Base-by-base conservation (phyloP, 2,888 invertebrate genomes). In the Idaea aversata region DNA sequence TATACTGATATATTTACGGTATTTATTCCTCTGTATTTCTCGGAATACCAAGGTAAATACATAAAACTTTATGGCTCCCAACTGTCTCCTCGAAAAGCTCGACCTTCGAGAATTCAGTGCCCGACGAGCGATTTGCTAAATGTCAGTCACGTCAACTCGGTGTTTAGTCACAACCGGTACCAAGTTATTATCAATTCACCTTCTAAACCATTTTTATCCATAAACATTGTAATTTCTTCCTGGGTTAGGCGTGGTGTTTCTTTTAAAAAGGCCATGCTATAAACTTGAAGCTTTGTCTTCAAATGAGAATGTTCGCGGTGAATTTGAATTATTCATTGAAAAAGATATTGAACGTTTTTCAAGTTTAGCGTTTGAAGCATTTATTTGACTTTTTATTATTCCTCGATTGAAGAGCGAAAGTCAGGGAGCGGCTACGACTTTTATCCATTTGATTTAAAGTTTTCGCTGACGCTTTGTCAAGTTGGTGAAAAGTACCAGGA, bases 131-230 rank as follows among this genome's bases (percentile, higher is more conserved):
- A 78, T 74, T 79, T 79, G 78, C 77, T 80, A 82, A 84, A 84
- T 81, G 81, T 83, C 82, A 85, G 87, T 84, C 89, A 88, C 88
- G 90, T 82, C 81, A 88, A 82, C 76, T 78, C 75, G 78, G 86
- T 79, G 85, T 79, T 79, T 75, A 73, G 72, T 77, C 75, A 83
- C 87, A 86, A 86, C 89, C 81, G 87, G 89, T 82, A 87, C 88
- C 78, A 75, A 79, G 76, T 76, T 78, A 81, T 83, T 81, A 6
- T 69, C 71, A 77, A 76, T 77, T 77, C 81, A 70, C 76, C 75
- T 76, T 76, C 72, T 65, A 77, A 81, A 77, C 76, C 77, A 68
- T 79, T 74, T 76, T 78, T 79, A 84, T 80, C 80, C 76, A 75
- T 67, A 73, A 74, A 77, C 77, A 77, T 81, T 76, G 65, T 73